phyloP scores from a whole-genome alignment of 2,888 invertebrate genomes.

The Habrosyne pyritoides region DNA sequence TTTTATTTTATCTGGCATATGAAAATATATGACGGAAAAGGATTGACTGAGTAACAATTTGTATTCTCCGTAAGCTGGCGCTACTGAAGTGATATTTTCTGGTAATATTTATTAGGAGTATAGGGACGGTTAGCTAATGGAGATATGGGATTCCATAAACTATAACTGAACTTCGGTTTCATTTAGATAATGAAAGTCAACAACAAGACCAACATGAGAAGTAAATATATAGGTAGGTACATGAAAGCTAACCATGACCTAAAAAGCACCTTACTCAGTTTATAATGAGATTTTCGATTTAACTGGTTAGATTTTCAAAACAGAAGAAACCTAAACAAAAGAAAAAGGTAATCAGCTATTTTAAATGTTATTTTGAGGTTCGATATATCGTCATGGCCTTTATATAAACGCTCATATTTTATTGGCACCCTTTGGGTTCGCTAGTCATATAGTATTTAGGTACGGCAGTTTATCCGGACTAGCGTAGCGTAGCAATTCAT shows the following conservation, averaged over 20 bases:
- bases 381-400: too few species aligned
- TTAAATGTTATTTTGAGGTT: too few species aligned
- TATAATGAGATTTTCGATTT: too few species aligned
- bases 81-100: background rate
- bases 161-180: too few species aligned
- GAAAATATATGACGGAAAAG: background rate
- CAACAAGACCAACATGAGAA: too few species aligned
- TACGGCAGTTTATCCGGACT: background rate
- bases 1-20: background rate
- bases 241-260: too few species aligned
- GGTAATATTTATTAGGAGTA: background rate
- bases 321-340: too few species aligned
- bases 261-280: too few species aligned
- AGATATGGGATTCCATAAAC: background rate
- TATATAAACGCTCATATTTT: background rate
- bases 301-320: too few species aligned
- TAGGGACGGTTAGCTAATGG: background rate
- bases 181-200: too few species aligned
- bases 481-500: background rate
- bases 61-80: background rate
- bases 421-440: background rate
- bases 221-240: too few species aligned
- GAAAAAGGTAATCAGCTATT: too few species aligned
- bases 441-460: background rate
- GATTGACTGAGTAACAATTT: conserved; percentile 1